Conservation (phyloP, 2,113 vertebrate species). For the Sula dactylatra region DNA sequence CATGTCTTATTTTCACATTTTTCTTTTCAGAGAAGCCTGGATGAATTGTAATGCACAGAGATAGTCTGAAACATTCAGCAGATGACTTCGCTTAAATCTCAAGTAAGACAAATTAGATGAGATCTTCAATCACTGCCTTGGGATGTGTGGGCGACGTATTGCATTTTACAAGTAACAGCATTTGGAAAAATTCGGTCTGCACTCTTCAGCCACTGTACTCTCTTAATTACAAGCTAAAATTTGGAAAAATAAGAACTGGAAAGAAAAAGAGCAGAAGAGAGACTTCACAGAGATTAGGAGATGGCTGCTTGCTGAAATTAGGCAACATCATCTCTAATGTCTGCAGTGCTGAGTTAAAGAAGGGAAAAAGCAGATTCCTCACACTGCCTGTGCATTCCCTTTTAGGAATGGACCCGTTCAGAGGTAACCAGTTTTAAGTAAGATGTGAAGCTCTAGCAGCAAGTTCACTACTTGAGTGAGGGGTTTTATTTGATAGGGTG, state of each 20-base stretch:
- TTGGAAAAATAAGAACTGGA: background rate
- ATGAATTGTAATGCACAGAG: constrained; percentile 43
- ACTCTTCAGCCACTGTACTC: constrained; percentile 12
- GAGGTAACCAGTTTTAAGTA: background rate
- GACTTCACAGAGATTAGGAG: constrained; percentile 13
- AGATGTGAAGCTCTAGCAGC: background rate
- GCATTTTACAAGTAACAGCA: constrained; percentile 33
- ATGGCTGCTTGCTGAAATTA: background rate
- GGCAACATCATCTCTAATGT: background rate
- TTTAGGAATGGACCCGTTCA: background rate
- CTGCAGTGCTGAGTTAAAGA: background rate
- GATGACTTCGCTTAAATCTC: constrained; percentile 65
- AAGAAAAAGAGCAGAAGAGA: constrained; percentile 6
- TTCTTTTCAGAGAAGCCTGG: constrained; percentile 59
- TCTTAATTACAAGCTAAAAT: constrained; percentile 26
- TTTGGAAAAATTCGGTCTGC: constrained; percentile 17
- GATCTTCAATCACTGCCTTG: constrained; percentile 33
- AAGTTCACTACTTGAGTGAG: background rate
- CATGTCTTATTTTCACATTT: constrained; percentile 54
- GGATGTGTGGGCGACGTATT: constrained; percentile 14
- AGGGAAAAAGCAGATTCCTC: background rate
- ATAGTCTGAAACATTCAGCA: constrained; percentile 59
- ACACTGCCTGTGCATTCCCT: background rate
- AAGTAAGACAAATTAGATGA: constrained; percentile 64
- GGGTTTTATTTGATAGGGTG: background rate